Base-by-base conservation (phyloP, 2,113 vertebrate genomes). In the Sebastes schlegelii region DNA sequence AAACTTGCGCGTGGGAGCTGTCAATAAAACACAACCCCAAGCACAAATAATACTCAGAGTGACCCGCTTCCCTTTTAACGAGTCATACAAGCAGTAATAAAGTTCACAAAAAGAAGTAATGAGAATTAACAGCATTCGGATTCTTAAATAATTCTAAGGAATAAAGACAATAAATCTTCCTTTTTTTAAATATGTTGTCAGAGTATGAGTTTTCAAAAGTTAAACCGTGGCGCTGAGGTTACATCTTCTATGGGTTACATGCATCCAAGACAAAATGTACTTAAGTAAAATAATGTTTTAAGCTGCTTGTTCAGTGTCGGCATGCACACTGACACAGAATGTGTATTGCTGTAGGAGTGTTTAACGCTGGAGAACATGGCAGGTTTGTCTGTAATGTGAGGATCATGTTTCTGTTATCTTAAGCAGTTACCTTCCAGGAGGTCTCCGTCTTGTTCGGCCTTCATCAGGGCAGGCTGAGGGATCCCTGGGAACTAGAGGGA, bases 351-450 rank as follows among this genome's bases (percentile, higher is more conserved):
- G 40, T 26, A 46, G 19, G 19, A 17, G 43, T 19, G 76, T 77
- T 34, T 63, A 49, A 43, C 8, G 9, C 19, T 16, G 48, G 42
- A 69, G 40, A 61, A 42, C 57, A 64, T 9, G 40, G 49, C 5
- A 13, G 65, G 57, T 46, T 19, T 12, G 77, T 34, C 45, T 68
- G 21, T 58, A 48, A 45, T 51, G 46, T 40, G 69, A 48, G 9
- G 19, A 17, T 89, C 62, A 64, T 52, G 68, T 90, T 88, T 92
- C 66, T 84, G 80, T 84, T 85, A 64, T 88, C 23, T 66, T 77
- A 68, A 69, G 74, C 26, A 0, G 52, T 80, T 91, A 95, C 95
- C 95, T 93, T 95, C 92, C 19, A 92, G 74, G 85, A 91, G 77
- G 83, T 94, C 94, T 72, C 86, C 85, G 2, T 95, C 90, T 76